Evolutionary conservation across 2,113 vertebrate genomes (phyloP), one percentile per base, ranked within the genome.

Genomic region (Melanerpes formicivorus): DNA sequence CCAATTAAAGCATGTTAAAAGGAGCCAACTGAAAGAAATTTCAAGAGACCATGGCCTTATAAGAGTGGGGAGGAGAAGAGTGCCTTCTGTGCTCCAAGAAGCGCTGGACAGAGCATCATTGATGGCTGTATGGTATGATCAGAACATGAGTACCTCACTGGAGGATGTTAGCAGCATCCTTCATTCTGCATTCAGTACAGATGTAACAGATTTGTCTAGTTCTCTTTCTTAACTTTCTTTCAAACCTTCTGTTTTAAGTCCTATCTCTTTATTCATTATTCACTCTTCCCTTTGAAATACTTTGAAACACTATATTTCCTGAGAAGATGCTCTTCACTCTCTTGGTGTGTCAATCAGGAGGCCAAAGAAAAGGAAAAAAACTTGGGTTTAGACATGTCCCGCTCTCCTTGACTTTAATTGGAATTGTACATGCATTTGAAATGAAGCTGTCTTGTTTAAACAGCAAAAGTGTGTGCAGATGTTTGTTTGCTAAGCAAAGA

Each of bases 401-500:
- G 50, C 66, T 95, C 77, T 72, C 77, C 55, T 93, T 90, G 90
- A 75, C 73, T 86, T 86, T 81, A 88, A 10, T 34, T 13, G 69
- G 50, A 86, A 27, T 37, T 64, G 58, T 77, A 83, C 79, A 14
- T 40, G 82, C 76, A 80, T 93, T 81, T 62, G 80, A 84, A 90
- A 91, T 69, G 37, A 86, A 84, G 80, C 29, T 78, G 62, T 76
- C 88, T 64, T 93, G 86, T 96, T 94, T 86, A 91, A 90, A 93
- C 22, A 90, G 79, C 42, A 83, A 74, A 95, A 87, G 32, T 3
- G 3, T 40, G 27, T 0, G 0, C 34, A 46, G 52, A 7, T 92
- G 87, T 87, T 87, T 94, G 88, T 91, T 96, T 95, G 44, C 65
- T 80, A 54, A 80, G 60, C 82, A 85, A 77, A 90, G 84, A 80